Percentiles rank a stretch among this genome's conserved stretches.
Conservation (phyloP, 30 jellyfish, hydroid and myxozoan species). For the Euphysa ruthae region DNA sequence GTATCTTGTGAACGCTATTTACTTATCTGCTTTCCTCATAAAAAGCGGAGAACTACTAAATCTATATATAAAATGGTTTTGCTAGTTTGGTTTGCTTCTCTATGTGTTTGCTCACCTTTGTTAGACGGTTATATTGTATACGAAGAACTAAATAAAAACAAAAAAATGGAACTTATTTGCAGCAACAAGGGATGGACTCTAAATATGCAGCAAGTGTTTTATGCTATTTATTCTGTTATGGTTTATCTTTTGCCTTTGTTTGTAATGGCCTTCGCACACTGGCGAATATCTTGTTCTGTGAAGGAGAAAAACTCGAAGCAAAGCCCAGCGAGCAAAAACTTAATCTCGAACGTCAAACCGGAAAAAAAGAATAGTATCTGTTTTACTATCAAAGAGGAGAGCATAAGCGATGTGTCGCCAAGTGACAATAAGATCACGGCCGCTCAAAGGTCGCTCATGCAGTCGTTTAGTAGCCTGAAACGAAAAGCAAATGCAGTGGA, state of each 20-base stretch:
- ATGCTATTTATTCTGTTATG: slow-evolving; percentile 54
- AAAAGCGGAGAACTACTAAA: slow-evolving; percentile 53
- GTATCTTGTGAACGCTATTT: slow-evolving; percentile 84
- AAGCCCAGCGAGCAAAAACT: background rate
- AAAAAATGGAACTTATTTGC: slow-evolving; percentile 38
- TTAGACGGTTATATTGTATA: slow-evolving; percentile 62
- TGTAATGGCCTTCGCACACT: slow-evolving; percentile 83
- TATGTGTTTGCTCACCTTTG: slow-evolving; percentile 70
- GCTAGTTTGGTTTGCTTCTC: slow-evolving; percentile 49
- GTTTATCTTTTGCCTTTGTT: slow-evolving; percentile 65
- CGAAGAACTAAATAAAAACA: background rate
- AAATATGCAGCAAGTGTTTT: slow-evolving; percentile 32
- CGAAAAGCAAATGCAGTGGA: slow-evolving; percentile 2
- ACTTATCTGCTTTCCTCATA: slow-evolving; percentile 79
- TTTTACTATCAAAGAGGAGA: slow-evolving; percentile 26
- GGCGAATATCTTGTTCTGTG: slow-evolving; percentile 50
- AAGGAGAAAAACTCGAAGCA: slow-evolving; percentile 9
- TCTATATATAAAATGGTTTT: slow-evolving; percentile 32
- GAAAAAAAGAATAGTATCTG: slow-evolving; percentile 26
- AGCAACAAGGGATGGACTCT: slow-evolving; percentile 58
- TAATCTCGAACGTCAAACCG: background rate
- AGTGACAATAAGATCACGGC: background rate
- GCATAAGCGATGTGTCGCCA: slow-evolving; percentile 5
- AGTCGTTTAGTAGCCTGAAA: background rate
- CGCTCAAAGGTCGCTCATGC: background rate